Percentiles rank a stretch among this genome's conserved stretches.
Evolutionary conservation across 2,888 invertebrate species (phyloP).

Genomic region (Theodoxus fluviatilis): DNA sequence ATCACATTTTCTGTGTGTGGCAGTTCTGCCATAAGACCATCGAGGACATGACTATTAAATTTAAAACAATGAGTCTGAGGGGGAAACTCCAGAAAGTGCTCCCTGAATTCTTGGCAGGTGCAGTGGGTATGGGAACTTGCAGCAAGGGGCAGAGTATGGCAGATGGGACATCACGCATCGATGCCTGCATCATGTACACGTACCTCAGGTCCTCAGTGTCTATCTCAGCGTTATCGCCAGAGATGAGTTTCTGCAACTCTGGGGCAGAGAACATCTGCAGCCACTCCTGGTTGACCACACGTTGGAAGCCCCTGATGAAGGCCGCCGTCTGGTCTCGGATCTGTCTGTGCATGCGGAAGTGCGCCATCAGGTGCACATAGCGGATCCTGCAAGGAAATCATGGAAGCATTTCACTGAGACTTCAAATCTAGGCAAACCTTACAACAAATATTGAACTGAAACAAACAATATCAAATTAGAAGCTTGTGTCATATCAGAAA

Average conservation of each 20-base stretch:
- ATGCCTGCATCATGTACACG: too few species aligned
- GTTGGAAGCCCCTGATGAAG: slow-evolving; percentile 94
- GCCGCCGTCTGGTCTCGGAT: slow-evolving; percentile 96
- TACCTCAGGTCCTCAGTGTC: slow-evolving; percentile 74
- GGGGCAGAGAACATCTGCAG: slow-evolving; percentile 92
- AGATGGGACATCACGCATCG: too few species aligned
- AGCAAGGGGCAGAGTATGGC: too few species aligned
- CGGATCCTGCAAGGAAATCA: slow-evolving; percentile 77
- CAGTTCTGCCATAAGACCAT: too few species aligned
- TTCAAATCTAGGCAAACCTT: neutral
- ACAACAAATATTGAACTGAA: neutral
- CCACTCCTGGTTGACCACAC: slow-evolving; percentile 95
- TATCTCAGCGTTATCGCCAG: slow-evolving; percentile 92
- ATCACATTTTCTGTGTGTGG: too few species aligned
- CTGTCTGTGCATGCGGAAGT: slow-evolving; percentile 97
- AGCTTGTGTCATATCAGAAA: neutral
- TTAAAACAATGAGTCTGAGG: too few species aligned
- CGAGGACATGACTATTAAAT: too few species aligned
- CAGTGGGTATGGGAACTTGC: too few species aligned
- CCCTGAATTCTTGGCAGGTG: too few species aligned
- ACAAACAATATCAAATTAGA: neutral
- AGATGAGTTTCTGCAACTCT: slow-evolving; percentile 92
- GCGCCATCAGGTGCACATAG: slow-evolving; percentile 92
- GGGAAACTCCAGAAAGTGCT: too few species aligned
- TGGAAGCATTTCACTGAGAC: neutral